Evolutionary conservation across 2,113 vertebrate species (phyloP), one percentile per base, ranked within the genome.

Genomic region (Polypterus bichir): DNA sequence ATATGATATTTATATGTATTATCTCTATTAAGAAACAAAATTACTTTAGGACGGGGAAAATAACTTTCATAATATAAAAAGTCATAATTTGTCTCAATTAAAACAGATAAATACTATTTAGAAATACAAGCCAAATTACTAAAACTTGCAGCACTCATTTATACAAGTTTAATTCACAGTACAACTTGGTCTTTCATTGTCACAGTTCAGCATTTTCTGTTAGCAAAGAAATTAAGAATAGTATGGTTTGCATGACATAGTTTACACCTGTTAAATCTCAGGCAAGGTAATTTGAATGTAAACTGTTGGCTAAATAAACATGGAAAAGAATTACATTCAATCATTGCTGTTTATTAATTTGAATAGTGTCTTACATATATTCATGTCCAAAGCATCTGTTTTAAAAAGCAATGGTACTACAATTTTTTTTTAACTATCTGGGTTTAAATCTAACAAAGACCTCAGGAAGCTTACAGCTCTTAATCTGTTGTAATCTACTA

Each of bases 401-500:
- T 56, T 49, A 64, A 48, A 61, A n/a, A 44, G 57, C 56, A 27
- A 61, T 27, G 27, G 52, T 51, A 64, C 54, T 5, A 52, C 5
- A 60, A 64, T 75, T 76, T 80, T 71, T 60, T 57, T 60, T 57
- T 70, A 59, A 67, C 68, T 62, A 71, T 69, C 77, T 70, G 54
- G 70, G 62, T 74, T 74, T 77, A 74, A 77, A 75, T 71, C 78
- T 74, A 79, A 86, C 83, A 84, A 85, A 88, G 79, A 77, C 73
- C 74, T 47, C 47, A 10, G 70, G 68, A 73, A 80, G 79, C 59
- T 86, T 84, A 84, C 67, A 72, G 75, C 71, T 71, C 79, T 82
- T 83, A 83, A 86, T 86, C 82, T 77, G 74, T 57, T 57, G 70
- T 86, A 85, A 88, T 83, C 81, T 78, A 54, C 61, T 65, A 58